phyloP scores from a whole-genome alignment of 37 sponge, comb jelly and placozoan genomes.

The Chondrosia reniformis region DNA sequence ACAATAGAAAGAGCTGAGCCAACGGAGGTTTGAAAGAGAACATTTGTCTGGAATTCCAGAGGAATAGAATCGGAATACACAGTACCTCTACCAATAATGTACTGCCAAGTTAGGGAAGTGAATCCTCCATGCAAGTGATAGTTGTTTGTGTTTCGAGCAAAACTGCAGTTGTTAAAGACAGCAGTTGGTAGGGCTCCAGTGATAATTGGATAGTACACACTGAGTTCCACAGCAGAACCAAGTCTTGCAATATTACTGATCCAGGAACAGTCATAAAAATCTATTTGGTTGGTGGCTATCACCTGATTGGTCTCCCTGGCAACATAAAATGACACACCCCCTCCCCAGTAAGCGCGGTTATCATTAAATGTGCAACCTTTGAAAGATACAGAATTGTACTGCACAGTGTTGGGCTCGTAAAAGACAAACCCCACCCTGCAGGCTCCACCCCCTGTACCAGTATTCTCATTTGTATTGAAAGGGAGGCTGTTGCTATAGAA shows the following conservation, averaged over 20 bases:
- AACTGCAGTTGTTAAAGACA: constrained; percentile 34
- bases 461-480: not conserved
- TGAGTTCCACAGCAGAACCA: constrained; percentile 49
- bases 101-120: not conserved
- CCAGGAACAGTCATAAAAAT: constrained; percentile 30
- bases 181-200: constrained; percentile 13
- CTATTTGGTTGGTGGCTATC: constrained; percentile 17
- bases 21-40: constrained; percentile 11
- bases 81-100: constrained; percentile 35
- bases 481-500: constrained; percentile 24
- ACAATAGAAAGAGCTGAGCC: constrained; percentile 47
- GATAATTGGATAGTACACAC: constrained; percentile 17
- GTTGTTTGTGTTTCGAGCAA: constrained; percentile 21
- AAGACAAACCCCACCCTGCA: constrained; percentile 8
- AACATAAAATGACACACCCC: constrained; percentile 35
- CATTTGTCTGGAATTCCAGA: not conserved
- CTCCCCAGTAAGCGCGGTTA: constrained; percentile 55
- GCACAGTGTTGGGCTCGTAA: not conserved
- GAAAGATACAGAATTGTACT: constrained; percentile 20
- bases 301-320: constrained; percentile 5
- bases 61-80: constrained; percentile 50
- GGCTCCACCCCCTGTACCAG: constrained; percentile 41
- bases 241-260: constrained; percentile 33
- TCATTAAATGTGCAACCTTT: constrained; percentile 30
- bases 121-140: not conserved